Evolutionary conservation across 2,888 invertebrate species (phyloP), one percentile per base, ranked within the genome.

Genomic region (Oscheius sp.): DNA sequence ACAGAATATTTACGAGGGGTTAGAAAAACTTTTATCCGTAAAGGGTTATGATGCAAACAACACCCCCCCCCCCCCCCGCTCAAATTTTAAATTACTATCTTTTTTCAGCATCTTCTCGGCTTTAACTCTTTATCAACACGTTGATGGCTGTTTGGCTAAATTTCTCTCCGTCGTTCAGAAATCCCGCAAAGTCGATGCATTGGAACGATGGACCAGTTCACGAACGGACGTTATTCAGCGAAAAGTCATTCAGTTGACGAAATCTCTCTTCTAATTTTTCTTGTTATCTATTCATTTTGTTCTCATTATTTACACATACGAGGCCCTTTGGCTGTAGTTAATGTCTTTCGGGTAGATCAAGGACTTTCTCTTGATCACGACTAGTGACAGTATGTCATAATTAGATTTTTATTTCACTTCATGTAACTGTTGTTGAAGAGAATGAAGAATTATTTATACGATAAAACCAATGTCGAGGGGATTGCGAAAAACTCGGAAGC

Each of bases 51-150:
- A 51, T 20, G 14, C 8, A 51, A 14, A 6, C 17, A 14, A 41
- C 41, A 36, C 36, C 14, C 36, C 36, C 36, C 36, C 36, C 36
- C 8, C 36, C 8, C 8, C 14, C 62, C 72, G 70, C 64, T 67
- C 54, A 57, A 30, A 8, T n/a, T 3, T 14, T 14, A 36, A 28
- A 2, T n/a, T 26, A 8, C 8, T 9, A 12, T 63, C 57, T 24
- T 30, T 51, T 33, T 80, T 64, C 74, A 81, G 82, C 50, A 67
- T 83, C 56, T 74, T 83, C 75, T 80, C 81, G 12, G 74, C 77
- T 24, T 77, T 78, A 17, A 72, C 81, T 2, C 73, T 81, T 70
- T 83, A 83, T 66, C 41, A 70, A n/a, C 68, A 78, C 41, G 73
- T 72, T 38, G 73, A 77, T 44, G 82, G 83, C 2, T 78, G 72